Conservation (phyloP, 2,113 vertebrate species). For the Labrus mixtus region DNA sequence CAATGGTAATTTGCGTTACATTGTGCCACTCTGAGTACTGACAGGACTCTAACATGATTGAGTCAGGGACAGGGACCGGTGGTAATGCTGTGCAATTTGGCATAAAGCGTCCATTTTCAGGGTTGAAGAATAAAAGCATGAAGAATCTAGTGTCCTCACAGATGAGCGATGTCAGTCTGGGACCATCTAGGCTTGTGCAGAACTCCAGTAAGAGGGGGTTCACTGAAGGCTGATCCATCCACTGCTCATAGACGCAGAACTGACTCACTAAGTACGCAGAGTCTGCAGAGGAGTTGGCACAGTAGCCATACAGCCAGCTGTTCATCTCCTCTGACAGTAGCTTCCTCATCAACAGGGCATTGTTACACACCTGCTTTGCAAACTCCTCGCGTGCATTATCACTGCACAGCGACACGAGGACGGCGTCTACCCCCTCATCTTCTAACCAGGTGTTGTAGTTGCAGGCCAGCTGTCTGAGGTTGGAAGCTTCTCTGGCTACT, state of each 20-base stretch:
- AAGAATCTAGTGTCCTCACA: constrained; percentile 79
- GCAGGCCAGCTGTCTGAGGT: constrained; percentile 78
- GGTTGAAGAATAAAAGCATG: constrained; percentile 73
- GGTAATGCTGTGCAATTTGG: constrained; percentile 72
- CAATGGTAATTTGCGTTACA: constrained; percentile 36
- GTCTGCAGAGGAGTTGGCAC: constrained; percentile 70
- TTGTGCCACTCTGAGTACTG: constrained; percentile 78
- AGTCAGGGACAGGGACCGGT: neutral
- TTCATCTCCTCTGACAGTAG: constrained; percentile 75
- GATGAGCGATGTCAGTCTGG: constrained; percentile 67
- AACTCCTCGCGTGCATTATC: constrained; percentile 77
- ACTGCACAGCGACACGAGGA: constrained; percentile 80
- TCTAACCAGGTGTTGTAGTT: constrained; percentile 78
- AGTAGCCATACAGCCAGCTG: constrained; percentile 82
- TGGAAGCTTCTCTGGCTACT: constrained; percentile 62
- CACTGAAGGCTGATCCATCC: constrained; percentile 57
- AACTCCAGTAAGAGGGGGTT: constrained; percentile 68
- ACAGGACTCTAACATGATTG: constrained; percentile 54
- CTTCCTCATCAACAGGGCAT: constrained; percentile 64
- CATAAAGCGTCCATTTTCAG: constrained; percentile 64
- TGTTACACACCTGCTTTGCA: constrained; percentile 76
- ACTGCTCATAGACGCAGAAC: constrained; percentile 81
- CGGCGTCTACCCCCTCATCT: constrained; percentile 54
- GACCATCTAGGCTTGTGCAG: constrained; percentile 78
- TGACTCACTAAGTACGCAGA: constrained; percentile 59